Conservation (phyloP, 2,888 invertebrate genomes). For the Blastobasis adustella region DNA sequence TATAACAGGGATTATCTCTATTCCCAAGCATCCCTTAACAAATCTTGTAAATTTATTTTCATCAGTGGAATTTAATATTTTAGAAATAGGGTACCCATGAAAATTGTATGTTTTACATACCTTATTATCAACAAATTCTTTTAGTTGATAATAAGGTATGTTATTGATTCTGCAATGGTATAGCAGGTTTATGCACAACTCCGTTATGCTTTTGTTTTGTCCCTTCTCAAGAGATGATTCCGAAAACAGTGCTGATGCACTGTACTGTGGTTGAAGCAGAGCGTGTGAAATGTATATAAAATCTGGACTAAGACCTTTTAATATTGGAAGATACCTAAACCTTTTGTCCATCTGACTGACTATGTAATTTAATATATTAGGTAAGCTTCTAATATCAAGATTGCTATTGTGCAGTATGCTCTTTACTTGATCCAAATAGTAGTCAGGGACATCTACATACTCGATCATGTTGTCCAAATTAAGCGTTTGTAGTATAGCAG, state of each 20-base stretch:
- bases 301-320: not conserved
- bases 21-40: not conserved
- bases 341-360: not conserved
- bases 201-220: too few relatives aligned
- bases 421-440: not conserved
- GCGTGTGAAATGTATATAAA: conserved; percentile 1
- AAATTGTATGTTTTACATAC: too few relatives aligned
- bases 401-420: not conserved
- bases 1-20: not conserved
- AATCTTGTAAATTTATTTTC: not conserved
- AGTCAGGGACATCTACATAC: not conserved
- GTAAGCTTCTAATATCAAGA: not conserved
- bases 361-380: conserved; percentile 1
- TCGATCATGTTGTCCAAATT: not conserved
- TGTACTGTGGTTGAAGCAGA: conserved; percentile 1
- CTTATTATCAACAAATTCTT: too few relatives aligned
- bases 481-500: not conserved
- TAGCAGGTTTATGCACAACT: too few relatives aligned
- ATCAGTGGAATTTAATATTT: too few relatives aligned
- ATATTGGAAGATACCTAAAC: not conserved
- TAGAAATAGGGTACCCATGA: too few relatives aligned
- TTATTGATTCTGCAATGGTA: too few relatives aligned
- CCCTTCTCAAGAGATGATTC: too few relatives aligned
- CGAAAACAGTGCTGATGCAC: too few relatives aligned
- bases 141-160: too few relatives aligned